Conservation (phyloP, 2,888 invertebrate genomes). For the Pyrrhosoma nymphula region DNA sequence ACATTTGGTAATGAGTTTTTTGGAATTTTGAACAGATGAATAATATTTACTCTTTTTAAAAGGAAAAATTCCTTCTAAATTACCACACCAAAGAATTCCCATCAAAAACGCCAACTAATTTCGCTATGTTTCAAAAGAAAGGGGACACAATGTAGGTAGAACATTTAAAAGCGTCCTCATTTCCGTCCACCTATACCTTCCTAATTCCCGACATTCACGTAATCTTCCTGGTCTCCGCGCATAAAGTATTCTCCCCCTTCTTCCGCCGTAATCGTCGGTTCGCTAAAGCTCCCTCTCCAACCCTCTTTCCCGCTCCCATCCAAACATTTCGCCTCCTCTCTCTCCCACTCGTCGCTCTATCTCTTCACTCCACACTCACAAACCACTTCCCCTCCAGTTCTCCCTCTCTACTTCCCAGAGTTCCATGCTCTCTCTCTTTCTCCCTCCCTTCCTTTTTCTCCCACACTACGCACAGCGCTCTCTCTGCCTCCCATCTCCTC, state of each 20-base stretch:
- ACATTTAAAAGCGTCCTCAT: neutral
- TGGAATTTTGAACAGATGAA: too few relatives aligned
- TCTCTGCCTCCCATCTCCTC: neutral
- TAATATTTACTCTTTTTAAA: too few relatives aligned
- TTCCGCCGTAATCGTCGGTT: neutral
- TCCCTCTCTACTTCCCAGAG: too few relatives aligned
- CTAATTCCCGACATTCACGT: neutral
- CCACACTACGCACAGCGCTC: neutral
- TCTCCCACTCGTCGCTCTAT: neutral
- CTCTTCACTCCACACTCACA: neutral
- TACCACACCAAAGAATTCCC: too few relatives aligned
- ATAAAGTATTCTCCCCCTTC: neutral
- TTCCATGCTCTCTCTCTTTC: neutral
- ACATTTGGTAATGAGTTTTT: too few relatives aligned
- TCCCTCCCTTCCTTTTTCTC: neutral
- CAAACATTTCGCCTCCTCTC: neutral
- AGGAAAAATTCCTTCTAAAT: too few relatives aligned
- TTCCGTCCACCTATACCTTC: neutral
- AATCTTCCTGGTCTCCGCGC: neutral
- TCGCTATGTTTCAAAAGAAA: too few relatives aligned
- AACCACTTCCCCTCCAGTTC: neutral
- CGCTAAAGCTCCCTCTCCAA: neutral
- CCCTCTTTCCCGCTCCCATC: neutral
- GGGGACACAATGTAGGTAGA: too few relatives aligned
- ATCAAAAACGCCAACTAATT: too few relatives aligned